Evolutionary conservation across 2,113 vertebrate species (phyloP).

Genomic region (Proterorhinus semilunaris): DNA sequence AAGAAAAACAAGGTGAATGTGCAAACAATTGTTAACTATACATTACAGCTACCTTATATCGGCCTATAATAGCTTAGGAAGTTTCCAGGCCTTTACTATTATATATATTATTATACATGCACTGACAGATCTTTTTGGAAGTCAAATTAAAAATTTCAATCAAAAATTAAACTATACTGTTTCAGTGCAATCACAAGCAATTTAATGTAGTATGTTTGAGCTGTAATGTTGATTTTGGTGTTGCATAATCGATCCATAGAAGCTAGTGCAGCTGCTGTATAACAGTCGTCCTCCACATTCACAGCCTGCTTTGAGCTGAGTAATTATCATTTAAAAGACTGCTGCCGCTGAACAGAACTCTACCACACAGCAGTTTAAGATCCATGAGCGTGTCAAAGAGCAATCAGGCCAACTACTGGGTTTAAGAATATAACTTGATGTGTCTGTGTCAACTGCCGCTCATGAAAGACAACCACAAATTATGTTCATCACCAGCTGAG

Average conservation of each 20-base stretch:
- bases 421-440: conserved; percentile 20
- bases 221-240: no score
- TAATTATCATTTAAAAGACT: conserved; percentile 7
- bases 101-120: no score
- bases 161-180: not conserved
- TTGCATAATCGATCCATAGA: no score
- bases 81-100: no score
- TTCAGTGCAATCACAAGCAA: not conserved
- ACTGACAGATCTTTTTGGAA: no score
- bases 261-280: not conserved
- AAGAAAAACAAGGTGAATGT: no score
- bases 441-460: conserved; percentile 4
- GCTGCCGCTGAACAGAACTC: conserved; percentile 6
- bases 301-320: not conserved
- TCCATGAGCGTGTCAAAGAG: conserved; percentile 24
- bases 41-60: no score
- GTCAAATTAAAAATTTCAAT: no score
- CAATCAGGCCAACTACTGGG: conserved; percentile 31
- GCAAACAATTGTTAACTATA: no score
- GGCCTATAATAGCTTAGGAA: no score
- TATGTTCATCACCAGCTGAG: conserved; percentile 11
- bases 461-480: conserved; percentile 12
- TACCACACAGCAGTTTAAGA: conserved; percentile 12
- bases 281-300: not conserved
- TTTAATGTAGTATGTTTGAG: no score